Conservation (phyloP, 2,113 vertebrate species). For the Lagopus muta region DNA sequence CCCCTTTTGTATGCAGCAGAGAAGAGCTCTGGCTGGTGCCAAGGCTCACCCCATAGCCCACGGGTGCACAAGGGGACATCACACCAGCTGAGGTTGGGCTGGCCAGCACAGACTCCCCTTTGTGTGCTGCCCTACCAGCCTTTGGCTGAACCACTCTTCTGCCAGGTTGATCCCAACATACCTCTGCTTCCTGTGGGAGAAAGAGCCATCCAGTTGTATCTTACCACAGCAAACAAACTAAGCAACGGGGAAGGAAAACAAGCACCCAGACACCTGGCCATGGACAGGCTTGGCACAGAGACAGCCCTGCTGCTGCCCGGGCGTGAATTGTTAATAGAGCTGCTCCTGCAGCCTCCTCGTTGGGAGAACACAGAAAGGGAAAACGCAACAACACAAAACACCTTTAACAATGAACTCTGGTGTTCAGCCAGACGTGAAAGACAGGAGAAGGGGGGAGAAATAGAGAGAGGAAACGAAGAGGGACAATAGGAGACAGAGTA, state of each 20-base stretch:
- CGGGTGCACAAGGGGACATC: not conserved
- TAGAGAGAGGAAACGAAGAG: not conserved
- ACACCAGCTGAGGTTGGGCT: not conserved
- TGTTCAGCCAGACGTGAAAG: conserved; percentile 53
- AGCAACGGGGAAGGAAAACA: not conserved
- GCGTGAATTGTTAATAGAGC: not conserved
- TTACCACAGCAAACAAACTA: conserved; percentile 14
- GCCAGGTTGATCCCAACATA: not conserved
- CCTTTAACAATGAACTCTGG: conserved; percentile 14
- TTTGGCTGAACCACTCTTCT: not conserved
- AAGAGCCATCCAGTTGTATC: not conserved
- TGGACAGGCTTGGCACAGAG: not conserved
- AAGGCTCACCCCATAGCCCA: conserved; percentile 24
- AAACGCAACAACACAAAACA: not conserved
- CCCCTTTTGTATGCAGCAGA: not conserved
- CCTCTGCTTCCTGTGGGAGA: not conserved
- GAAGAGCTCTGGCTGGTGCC: conserved; percentile 33
- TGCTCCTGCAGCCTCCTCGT: not conserved
- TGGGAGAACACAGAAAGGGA: not conserved
- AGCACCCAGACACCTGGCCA: not conserved
- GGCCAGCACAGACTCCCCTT: not conserved
- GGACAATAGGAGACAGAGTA: conserved; percentile 45
- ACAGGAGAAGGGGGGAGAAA: not conserved
- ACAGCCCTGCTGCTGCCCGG: not conserved
- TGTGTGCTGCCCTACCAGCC: too few species aligned